Evolutionary conservation across 37 sponge, comb jelly and placozoan species (phyloP).

Genomic region (Petrosia ficiformis): DNA sequence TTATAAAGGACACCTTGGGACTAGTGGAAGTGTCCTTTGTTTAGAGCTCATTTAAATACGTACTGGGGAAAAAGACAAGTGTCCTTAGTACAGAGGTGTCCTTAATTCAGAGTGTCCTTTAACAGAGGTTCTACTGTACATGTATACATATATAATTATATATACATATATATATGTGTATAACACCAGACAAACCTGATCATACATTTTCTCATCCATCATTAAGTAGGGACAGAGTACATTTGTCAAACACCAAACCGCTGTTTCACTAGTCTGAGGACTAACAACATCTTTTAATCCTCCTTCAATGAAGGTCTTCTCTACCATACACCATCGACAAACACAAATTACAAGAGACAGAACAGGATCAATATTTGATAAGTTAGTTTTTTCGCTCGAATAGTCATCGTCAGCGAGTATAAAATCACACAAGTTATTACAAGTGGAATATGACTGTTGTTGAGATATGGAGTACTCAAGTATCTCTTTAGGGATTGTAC

Average conservation of each 20-base stretch:
- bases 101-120: no score
- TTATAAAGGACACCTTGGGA: no score
- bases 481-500: conserved; percentile 38
- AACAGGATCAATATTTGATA: conserved; percentile 28
- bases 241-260: conserved; percentile 48
- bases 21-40: no score
- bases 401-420: background rate
- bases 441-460: background rate
- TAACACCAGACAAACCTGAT: conserved; percentile 27
- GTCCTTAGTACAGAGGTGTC: no score
- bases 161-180: no score
- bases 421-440: background rate
- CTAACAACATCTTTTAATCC: conserved; percentile 49
- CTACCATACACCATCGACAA: conserved; percentile 54
- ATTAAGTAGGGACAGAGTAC: conserved; percentile 48
- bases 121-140: no score
- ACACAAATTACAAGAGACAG: conserved; percentile 43
- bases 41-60: no score
- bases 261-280: conserved; percentile 63
- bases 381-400: background rate
- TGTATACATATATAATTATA: no score
- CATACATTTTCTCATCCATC: conserved; percentile 46
- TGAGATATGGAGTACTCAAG: conserved; percentile 33
- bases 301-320: conserved; percentile 21
- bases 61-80: no score